Evolutionary conservation across 2,888 invertebrate species (phyloP), one percentile per base, ranked within the genome.

Genomic region (Lagria hirta): DNA sequence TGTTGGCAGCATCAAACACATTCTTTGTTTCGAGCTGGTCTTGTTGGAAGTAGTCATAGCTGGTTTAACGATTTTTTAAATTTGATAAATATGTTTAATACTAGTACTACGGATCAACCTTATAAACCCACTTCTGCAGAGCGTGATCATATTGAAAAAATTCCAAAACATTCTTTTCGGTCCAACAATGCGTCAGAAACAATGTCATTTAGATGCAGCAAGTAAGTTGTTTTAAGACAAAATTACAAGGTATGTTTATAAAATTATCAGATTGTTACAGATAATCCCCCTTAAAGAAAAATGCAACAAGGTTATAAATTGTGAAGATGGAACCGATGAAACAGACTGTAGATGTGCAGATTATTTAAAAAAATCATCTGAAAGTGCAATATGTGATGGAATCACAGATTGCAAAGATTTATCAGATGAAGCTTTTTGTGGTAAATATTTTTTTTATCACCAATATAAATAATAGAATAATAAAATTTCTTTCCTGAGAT

Each of bases 261-360:
- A n/a, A n/a, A n/a, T n/a, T n/a, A n/a, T n/a, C n/a, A 88, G 87
- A 46, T 78, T 88, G 54, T 63, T 75, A 0, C 88, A 90, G 71
- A 73, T 71, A 4, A 78, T 89, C 41, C 73, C 82, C 0, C 68
- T 74, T 13, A 54, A 64, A 2, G 74, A 79, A 52, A 77, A 80
- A 15, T 91, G 91, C 65, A 78, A 91, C 61, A 79, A 77, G 24
- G 72, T 77, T 43, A 69, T 80, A 10, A 87, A 91, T 61, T 91
- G 91, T 65, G 86, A 89, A 70, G 91, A 91, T 71, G 86, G 84
- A 3, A 84, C 84, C 0, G 91, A 91, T 66, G 91, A 91, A 70
- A 64, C 75, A 3, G 72, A 77, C 44, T 91, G 91, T 63, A 76
- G 75, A 1, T 90, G 90, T 62, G 74, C 72, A n/a, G 87, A 88